Evolutionary conservation across 1,140 invertebrate species (phyloP), one percentile per base, ranked within the genome.

Genomic region (Andrena cerasifolii): DNA sequence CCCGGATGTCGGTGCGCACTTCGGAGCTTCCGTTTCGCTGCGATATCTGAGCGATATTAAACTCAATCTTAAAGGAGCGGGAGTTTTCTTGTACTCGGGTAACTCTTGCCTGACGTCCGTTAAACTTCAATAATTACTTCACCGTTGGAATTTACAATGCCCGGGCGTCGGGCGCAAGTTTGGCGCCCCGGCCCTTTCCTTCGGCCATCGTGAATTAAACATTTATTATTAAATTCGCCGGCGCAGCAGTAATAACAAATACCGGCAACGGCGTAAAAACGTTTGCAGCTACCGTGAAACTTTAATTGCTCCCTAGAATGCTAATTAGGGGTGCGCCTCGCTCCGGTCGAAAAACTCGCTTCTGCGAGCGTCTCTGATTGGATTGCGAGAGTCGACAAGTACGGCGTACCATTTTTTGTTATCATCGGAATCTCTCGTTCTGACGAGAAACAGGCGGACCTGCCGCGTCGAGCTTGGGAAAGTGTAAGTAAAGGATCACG

Each of bases 1-100:
- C 68, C 67, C 72, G 10, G 45, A 72, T 54, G 74, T 68, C 68
- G 80, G n/a, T n/a, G 71, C 66, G 79, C 65, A 77, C 61, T 72
- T 80, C 6, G 65, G 43, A 75, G 78, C 79, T 83, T 73, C 63
- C 74, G 70, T 47, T 62, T 54, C 49, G 61, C 49, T 3, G 63
- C 68, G 73, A 84, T 85, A 85, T 81, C 70, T 63, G 73, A n/a
- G 54, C 68, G 70, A 81, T 83, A 85, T 85, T 84, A 84, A 85
- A 83, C 82, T 84, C 81, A 68, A 83, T 84, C 66, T 71, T 53
- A 51, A 75, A 75, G 53, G n/a, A 56, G 43, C 49, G 26, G 68
- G 82, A 84, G 70, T 84, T 68, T 84, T 84, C 83, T 68, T 75
- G 58, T 51, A 70, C 40, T 72, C 49, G 63, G 65, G 61, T 66